Percentiles rank a stretch among this genome's conserved stretches.
These are phyloP conservation scores for Sula dactylatra DNA, from an alignment of 2,113 vertebrate species.

Conservation along the genomic window DNA sequence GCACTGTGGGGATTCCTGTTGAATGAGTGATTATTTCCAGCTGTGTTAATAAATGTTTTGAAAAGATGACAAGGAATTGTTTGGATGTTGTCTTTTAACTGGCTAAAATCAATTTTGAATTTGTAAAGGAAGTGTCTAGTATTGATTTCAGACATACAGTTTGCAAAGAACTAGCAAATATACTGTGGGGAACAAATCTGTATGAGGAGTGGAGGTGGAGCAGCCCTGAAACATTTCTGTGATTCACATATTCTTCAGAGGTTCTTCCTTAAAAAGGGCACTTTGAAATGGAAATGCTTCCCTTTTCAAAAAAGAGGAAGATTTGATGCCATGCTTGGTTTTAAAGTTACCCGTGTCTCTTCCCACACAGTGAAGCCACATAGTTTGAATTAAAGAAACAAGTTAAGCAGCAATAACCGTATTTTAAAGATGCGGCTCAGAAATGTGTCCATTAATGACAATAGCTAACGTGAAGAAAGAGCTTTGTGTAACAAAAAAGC, in stretches of 20 bases:
- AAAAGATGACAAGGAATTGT: background rate
- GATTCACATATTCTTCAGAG: background rate
- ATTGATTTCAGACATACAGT: background rate
- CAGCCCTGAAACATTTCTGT: background rate
- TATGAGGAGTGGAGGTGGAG: background rate
- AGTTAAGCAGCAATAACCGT: background rate
- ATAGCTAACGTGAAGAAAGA: background rate
- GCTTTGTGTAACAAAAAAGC: background rate
- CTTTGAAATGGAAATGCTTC: background rate
- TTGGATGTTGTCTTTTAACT: slow-evolving; percentile 1
- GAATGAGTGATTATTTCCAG: slow-evolving; percentile 7
- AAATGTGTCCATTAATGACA: background rate
- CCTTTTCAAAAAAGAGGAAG: background rate
- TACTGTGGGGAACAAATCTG: background rate
- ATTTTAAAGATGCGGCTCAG: background rate
- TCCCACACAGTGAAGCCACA: background rate
- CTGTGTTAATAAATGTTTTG: slow-evolving; percentile 1
- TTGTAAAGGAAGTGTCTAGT: background rate
- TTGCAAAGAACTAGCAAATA: background rate
- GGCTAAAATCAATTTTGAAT: background rate
- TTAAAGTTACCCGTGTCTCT: background rate
- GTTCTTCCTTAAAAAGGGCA: background rate
- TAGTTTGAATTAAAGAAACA: background rate
- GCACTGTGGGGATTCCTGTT: background rate
- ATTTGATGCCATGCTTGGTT: background rate